These are phyloP conservation scores for Elanoides forficatus DNA, from an alignment of 2,113 vertebrate species.

Conservation along the genomic window DNA sequence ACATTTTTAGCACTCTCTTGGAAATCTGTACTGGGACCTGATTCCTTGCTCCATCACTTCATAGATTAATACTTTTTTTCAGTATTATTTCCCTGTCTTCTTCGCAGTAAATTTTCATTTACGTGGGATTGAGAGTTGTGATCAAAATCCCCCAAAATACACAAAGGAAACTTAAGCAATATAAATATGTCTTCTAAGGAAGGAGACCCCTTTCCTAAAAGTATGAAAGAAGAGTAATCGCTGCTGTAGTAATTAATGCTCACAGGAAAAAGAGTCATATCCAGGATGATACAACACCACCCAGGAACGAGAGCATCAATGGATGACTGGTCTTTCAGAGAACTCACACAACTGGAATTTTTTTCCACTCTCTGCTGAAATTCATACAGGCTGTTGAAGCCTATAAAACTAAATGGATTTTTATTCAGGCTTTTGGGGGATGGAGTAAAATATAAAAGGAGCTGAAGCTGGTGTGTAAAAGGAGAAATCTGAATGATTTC, in stretches of 20 bases:
- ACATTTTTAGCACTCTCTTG: background rate
- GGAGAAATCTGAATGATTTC: background rate
- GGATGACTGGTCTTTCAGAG: background rate
- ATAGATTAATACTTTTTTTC: background rate
- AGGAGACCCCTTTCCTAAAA: background rate
- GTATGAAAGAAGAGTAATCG: fast-evolving
- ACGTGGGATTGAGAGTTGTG: background rate
- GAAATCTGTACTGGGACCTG: background rate
- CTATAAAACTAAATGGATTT: background rate
- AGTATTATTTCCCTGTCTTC: background rate
- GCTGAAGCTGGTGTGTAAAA: background rate
- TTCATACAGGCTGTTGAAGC: background rate
- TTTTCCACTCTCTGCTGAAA: background rate
- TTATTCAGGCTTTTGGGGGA: background rate
- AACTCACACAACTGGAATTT: background rate
- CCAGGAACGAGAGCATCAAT: background rate
- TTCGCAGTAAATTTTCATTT: background rate
- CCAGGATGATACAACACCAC: background rate
- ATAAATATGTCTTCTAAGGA: background rate
- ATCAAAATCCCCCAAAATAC: background rate
- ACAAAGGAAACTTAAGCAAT: background rate
- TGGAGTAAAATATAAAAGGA: background rate
- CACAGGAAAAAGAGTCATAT: background rate
- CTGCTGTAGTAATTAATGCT: background rate
- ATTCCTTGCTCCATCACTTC: background rate